Evolutionary conservation across 2,888 invertebrate genomes (phyloP).

Genomic region (Scaptomyza cyrtandrae): DNA sequence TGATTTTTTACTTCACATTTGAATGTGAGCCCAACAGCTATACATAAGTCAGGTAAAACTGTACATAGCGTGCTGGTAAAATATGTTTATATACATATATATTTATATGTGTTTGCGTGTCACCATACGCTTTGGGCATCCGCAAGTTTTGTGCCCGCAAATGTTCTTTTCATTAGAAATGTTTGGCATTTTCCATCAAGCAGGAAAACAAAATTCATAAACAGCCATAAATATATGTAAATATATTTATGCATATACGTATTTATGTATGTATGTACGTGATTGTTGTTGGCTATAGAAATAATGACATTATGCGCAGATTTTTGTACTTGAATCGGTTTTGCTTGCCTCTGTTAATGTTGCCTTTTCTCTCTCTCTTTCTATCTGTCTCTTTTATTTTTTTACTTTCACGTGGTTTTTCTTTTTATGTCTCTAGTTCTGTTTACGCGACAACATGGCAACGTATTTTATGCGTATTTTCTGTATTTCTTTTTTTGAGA

Average conservation of each 20-base stretch:
- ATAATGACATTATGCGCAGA: constrained; percentile 64
- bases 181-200: constrained; percentile 24
- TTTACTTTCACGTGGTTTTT: not conserved
- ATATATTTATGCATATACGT: constrained; percentile 12
- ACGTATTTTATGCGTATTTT: constrained; percentile 43
- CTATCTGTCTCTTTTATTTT: not conserved
- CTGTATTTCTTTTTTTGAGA: constrained; percentile 59
- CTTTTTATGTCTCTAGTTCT: not conserved
- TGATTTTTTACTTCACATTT: constrained; percentile 58
- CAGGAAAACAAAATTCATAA: constrained; percentile 24
- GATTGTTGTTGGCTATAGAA: constrained; percentile 31
- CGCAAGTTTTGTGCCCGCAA: constrained; percentile 49
- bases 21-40: constrained; percentile 24
- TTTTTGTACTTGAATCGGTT: constrained; percentile 36
- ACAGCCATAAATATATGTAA: constrained; percentile 12
- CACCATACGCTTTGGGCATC: constrained; percentile 15
- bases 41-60: constrained; percentile 40
- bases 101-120: constrained; percentile 4
- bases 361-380: not conserved
- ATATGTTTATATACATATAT: not conserved
- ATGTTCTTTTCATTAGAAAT: constrained; percentile 63
- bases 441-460: constrained; percentile 12
- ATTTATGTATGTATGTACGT: not conserved
- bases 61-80: not conserved
- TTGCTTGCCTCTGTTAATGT: constrained; percentile 5